A percentile compares a stretch with the other conserved stretches of the same genome.
phyloP scores from a whole-genome alignment of 2,113 vertebrate species.

The Zapus hudsonius region DNA sequence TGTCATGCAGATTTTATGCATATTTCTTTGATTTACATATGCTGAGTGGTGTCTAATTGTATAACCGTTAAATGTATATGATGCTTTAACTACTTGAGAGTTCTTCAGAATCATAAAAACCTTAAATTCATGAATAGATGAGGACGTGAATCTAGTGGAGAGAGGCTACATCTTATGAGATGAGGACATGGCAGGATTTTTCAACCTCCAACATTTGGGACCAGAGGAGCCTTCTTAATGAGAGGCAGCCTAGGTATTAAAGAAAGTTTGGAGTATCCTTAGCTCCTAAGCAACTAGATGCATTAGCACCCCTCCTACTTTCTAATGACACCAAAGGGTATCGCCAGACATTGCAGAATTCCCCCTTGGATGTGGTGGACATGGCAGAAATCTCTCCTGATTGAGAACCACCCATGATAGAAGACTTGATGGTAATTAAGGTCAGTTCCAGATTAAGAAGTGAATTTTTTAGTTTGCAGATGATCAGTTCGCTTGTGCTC shows the following conservation, averaged over 20 bases:
- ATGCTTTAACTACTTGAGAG: slow-evolving; percentile 49
- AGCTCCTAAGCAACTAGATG: background rate
- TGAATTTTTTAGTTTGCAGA: background rate
- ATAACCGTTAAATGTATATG: slow-evolving; percentile 45
- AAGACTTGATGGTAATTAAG: slow-evolving; percentile 8
- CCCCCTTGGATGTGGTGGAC: background rate
- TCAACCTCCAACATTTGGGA: background rate
- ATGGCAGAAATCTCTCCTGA: background rate
- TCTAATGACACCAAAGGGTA: background rate
- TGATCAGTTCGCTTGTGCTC: background rate
- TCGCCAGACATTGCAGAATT: slow-evolving; percentile 13
- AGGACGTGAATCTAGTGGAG: background rate
- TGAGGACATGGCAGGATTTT: background rate
- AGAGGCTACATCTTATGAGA: background rate
- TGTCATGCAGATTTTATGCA: slow-evolving; percentile 66
- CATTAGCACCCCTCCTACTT: background rate
- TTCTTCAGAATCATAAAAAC: slow-evolving; percentile 26
- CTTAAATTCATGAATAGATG: slow-evolving; percentile 30
- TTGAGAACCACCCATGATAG: background rate
- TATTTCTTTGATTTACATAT: slow-evolving; percentile 44
- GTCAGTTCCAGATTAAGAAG: background rate
- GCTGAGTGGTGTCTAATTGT: slow-evolving; percentile 40
- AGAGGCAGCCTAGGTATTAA: background rate
- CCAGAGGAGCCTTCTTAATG: background rate
- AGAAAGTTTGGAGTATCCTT: background rate